Evolutionary conservation across 2,797 vertebrate species (phyloP), one percentile per base, ranked within the genome.

Genomic region (Microtus agrestis): DNA sequence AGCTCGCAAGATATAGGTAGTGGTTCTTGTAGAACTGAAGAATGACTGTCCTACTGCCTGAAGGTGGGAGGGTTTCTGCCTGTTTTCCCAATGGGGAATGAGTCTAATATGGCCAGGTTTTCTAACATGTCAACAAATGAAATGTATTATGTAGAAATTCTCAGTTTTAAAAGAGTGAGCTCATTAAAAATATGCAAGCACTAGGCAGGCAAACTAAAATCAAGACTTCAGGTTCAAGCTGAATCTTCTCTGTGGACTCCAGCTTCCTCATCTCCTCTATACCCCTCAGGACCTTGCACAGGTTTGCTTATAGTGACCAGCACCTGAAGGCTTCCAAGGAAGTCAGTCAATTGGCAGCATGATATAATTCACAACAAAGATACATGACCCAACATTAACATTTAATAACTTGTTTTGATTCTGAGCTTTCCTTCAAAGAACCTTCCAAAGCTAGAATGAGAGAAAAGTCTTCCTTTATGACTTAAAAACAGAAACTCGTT

Each of bases 381-480:
- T 65, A 43, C 7, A 23, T 59, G 61, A 77, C 40, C 25, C 31
- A 94, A 89, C 8, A 23, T 94, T 67, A 94, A 82, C 56, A 23
- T 87, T 96, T 91, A 61, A 93, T 94, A 93, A 93, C 51, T 48
- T 91, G 37, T 82, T 96, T 93, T 65, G 67, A 86, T 82, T 85
- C 29, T 80, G 85, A 74, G n/a, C 23, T 87, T 87, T 95, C 82
- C 43, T 69, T 56, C 79, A 59, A 94, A 92, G 78, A 93, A 27
- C 23, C 71, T 94, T 89, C 71, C 65, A 79, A 93, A 91, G 78
- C 61, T 93, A 93, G 87, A 77, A 69, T 7, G 61, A 95, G 80
- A 92, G 67, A 96, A 94, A 91, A 91, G 87, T 96, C 27, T 61
- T 84, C 94, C 65, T 76, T 63, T 95, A 59, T 89, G 73, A 93